These are phyloP conservation scores for Apodemia zela DNA, from an alignment of 2,888 invertebrate genomes.

Conservation along the genomic window DNA sequence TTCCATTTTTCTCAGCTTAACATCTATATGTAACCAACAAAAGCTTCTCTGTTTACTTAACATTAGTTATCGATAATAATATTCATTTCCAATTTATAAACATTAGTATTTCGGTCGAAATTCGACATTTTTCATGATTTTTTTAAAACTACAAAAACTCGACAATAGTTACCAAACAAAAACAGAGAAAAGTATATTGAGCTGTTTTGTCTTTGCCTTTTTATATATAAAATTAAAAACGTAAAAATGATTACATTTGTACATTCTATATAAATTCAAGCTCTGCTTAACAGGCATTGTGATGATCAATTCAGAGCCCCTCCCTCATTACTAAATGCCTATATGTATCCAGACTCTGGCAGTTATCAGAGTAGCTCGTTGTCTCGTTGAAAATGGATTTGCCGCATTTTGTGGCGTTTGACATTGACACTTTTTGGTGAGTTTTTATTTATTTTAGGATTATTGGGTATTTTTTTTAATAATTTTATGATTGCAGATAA, in stretches of 20 bases:
- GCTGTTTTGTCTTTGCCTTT: background rate
- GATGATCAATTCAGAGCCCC: slow-evolving; percentile 3
- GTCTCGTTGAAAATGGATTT: slow-evolving; percentile 41
- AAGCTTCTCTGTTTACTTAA: too few relatives aligned
- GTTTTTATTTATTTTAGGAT: slow-evolving; percentile 35
- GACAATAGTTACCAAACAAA: background rate
- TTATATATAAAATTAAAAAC: background rate
- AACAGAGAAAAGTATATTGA: background rate
- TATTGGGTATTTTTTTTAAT: background rate
- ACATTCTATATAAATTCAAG: slow-evolving; percentile 7
- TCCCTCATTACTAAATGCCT: slow-evolving; percentile 11
- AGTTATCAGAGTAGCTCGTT: background rate
- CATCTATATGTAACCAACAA: too few relatives aligned
- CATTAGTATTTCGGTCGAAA: too few relatives aligned
- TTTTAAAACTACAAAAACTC: background rate
- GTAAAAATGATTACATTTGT: background rate
- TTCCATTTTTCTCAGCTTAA: too few relatives aligned
- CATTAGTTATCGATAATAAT: too few relatives aligned
- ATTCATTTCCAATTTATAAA: too few relatives aligned
- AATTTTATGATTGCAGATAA: background rate
- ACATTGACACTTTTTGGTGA: slow-evolving; percentile 58
- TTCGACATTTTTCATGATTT: too few relatives aligned
- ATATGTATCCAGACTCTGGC: slow-evolving; percentile 7
- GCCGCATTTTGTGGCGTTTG: slow-evolving; percentile 38
- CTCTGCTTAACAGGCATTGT: slow-evolving; percentile 11